Evolutionary conservation across 1,140 invertebrate genomes (phyloP).

Genomic region (Drosophila grimshawi): DNA sequence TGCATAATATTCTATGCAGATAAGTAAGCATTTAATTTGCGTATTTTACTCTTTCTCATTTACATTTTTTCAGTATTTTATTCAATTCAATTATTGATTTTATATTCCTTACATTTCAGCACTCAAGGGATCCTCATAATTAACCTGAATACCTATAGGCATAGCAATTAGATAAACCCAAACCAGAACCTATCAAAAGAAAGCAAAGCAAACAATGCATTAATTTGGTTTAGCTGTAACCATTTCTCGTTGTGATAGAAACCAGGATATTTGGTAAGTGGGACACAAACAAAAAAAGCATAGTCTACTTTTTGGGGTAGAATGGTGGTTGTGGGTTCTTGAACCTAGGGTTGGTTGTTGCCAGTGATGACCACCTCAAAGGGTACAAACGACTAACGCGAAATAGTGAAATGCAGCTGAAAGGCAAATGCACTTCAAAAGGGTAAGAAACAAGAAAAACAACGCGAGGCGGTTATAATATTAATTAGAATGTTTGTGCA

Average conservation of each 20-base stretch:
- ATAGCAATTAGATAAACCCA: constrained; percentile 10
- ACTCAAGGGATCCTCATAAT: neutral
- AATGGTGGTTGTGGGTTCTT: neutral
- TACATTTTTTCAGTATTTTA: neutral
- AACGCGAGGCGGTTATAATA: constrained; percentile 56
- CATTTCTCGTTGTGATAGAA: constrained; percentile 31
- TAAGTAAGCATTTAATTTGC: neutral
- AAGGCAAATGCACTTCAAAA: constrained; percentile 31
- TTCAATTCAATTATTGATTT: neutral
- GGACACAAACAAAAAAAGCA: constrained; percentile 21
- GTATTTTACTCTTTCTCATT: neutral
- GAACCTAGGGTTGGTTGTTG: neutral
- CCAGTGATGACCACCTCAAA: constrained; percentile 35
- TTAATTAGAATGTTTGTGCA: constrained; percentile 67
- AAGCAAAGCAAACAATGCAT: constrained; percentile 35
- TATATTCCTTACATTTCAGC: constrained; percentile 11
- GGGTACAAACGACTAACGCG: constrained; percentile 26
- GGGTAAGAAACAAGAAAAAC: constrained; percentile 1
- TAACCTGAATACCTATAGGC: constrained; percentile 6
- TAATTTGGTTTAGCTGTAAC: constrained; percentile 26
- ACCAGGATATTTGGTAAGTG: constrained; percentile 41
- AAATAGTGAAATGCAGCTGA: constrained; percentile 47
- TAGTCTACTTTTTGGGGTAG: constrained; percentile 39
- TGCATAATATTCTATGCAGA: neutral
- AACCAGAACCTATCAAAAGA: constrained; percentile 9